Evolutionary conservation across 2,888 invertebrate genomes (phyloP), one percentile per base, ranked within the genome.

Genomic region (Trypoxylon attenuatum): DNA sequence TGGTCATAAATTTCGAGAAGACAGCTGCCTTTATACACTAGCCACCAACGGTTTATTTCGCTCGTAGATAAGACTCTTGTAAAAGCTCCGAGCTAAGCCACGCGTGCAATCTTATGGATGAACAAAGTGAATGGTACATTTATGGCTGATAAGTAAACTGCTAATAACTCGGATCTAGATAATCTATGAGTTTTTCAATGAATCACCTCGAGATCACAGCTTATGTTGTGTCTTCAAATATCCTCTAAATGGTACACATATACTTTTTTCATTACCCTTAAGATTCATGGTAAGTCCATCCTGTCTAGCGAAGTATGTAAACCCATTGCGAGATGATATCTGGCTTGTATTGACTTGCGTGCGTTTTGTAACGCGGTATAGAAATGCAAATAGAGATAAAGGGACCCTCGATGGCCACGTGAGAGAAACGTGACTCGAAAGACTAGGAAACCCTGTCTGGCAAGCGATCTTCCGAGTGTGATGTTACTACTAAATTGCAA

Each of bases 1-100:
- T 6, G 56, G 23, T 22, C 39, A 60, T 54, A 18, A 54, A 60
- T 54, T 53, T 60, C 49, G 33, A 57, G 49, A n/a, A 25, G 45
- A 10, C n/a, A n/a, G n/a, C n/a, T n/a, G n/a, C n/a, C n/a, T n/a
- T n/a, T n/a, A n/a, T n/a, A n/a, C n/a, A n/a, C n/a, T n/a, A n/a
- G n/a, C n/a, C n/a, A n/a, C n/a, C n/a, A n/a, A n/a, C n/a, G n/a
- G n/a, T n/a, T n/a, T n/a, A n/a, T n/a, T n/a, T n/a, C n/a, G n/a
- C n/a, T n/a, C n/a, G n/a, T n/a, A n/a, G n/a, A n/a, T n/a, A n/a
- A n/a, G n/a, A n/a, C n/a, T n/a, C n/a, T n/a, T n/a, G n/a, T n/a
- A n/a, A n/a, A n/a, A n/a, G n/a, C n/a, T n/a, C n/a, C n/a, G n/a
- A n/a, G n/a, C n/a, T n/a, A n/a, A n/a, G n/a, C n/a, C n/a, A n/a